These are phyloP conservation scores for Eupsilia transversa DNA, from an alignment of 2,888 invertebrate genomes.

Conservation along the genomic window DNA sequence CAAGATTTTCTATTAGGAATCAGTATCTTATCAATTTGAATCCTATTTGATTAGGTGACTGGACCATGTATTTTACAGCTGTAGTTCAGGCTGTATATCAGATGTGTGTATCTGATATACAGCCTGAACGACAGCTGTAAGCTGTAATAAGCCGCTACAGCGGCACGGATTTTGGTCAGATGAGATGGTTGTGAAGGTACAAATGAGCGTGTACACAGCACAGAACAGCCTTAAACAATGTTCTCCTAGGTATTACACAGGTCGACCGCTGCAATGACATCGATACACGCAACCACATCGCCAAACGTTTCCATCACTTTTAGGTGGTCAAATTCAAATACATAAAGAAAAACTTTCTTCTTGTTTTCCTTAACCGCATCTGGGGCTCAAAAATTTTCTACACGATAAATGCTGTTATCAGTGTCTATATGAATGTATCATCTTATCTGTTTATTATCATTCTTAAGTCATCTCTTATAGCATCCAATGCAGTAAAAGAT, in stretches of 20 bases:
- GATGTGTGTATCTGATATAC: no score
- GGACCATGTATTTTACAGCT: background rate
- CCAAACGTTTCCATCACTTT: background rate
- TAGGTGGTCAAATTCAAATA: background rate
- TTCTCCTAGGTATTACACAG: background rate
- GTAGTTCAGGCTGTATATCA: no score
- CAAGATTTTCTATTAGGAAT: background rate
- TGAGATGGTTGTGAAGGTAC: background rate
- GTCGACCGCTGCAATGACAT: background rate
- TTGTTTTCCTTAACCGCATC: background rate
- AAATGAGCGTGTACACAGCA: background rate
- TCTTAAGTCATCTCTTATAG: constrained; percentile 12
- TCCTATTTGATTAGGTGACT: background rate
- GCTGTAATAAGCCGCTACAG: no score
- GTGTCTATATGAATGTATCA: background rate
- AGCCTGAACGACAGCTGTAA: no score
- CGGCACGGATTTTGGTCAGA: background rate
- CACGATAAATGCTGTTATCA: background rate
- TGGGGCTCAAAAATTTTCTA: background rate
- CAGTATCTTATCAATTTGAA: background rate
- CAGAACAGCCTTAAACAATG: background rate
- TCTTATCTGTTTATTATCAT: background rate
- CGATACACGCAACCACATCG: background rate
- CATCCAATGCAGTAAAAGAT: constrained; percentile 8
- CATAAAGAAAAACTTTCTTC: background rate